Conservation (phyloP, 2,797 vertebrate genomes). For the Aratinga solstitialis region DNA sequence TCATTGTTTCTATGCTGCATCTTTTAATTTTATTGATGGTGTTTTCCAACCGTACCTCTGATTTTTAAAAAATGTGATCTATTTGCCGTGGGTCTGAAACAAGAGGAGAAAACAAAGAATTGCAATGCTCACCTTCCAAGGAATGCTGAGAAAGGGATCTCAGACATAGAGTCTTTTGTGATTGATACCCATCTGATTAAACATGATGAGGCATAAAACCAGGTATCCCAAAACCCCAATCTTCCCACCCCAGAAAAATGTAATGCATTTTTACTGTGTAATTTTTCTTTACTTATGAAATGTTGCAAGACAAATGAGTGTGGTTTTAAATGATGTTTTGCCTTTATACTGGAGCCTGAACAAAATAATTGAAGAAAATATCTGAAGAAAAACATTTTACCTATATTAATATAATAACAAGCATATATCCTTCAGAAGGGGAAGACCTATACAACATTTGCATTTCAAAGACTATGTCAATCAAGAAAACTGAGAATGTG, state of each 20-base stretch:
- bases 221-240: neutral
- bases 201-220: neutral
- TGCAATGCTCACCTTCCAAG: neutral
- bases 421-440: neutral
- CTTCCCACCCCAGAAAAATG: neutral
- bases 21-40: neutral
- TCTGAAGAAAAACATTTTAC: conserved; percentile 31
- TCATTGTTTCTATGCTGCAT: neutral
- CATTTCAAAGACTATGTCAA: conserved; percentile 41
- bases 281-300: neutral
- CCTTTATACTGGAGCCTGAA: neutral
- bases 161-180: neutral
- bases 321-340: neutral
- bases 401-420: conserved; percentile 32
- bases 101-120: neutral
- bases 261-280: neutral
- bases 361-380: conserved; percentile 45
- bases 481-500: conserved; percentile 7
- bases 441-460: conserved; percentile 15
- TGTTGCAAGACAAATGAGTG: neutral
- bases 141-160: neutral
- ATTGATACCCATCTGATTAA: neutral
- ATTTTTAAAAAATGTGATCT: neutral
- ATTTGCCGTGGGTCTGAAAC: neutral
- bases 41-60: neutral